Evolutionary conservation across 1,140 invertebrate species (phyloP).

Genomic region (Limonius californicus): DNA sequence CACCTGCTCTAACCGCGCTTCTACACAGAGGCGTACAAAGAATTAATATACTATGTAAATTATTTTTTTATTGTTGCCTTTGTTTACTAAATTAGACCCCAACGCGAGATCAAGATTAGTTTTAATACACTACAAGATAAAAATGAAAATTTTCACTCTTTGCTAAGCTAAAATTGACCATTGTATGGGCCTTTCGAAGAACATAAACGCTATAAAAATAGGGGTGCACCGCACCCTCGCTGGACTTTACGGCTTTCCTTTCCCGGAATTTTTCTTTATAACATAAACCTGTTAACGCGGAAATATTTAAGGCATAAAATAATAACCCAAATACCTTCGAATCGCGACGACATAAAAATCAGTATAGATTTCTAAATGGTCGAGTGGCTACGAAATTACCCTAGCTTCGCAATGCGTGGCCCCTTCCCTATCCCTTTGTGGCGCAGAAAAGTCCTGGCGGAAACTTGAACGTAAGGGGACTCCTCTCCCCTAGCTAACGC

Average conservation of each 20-base stretch:
- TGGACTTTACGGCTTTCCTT: no score
- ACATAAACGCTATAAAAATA: no score
- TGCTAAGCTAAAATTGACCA: no score
- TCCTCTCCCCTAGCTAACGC: slow-evolving; percentile 23
- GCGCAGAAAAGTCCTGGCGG: slow-evolving; percentile 17
- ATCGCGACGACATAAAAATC: slow-evolving; percentile 22
- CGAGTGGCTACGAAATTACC: slow-evolving; percentile 23
- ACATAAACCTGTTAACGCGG: no score
- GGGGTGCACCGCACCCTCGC: no score
- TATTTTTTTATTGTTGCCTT: neutral
- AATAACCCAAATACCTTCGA: neutral
- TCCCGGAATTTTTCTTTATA: no score
- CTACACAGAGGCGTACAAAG: neutral
- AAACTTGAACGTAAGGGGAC: slow-evolving; percentile 29
- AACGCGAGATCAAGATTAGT: neutral
- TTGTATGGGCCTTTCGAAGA: no score
- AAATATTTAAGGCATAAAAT: neutral
- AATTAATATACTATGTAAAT: neutral
- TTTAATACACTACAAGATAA: no score
- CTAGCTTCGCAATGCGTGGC: slow-evolving; percentile 20
- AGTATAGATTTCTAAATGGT: slow-evolving; percentile 23
- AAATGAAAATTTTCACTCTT: no score
- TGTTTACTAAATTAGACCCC: neutral
- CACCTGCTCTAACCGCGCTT: neutral
- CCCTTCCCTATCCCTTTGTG: slow-evolving; percentile 25